Evolutionary conservation across 2,888 invertebrate genomes (phyloP).

Genomic region (Drepanosiphum platanoidis): DNA sequence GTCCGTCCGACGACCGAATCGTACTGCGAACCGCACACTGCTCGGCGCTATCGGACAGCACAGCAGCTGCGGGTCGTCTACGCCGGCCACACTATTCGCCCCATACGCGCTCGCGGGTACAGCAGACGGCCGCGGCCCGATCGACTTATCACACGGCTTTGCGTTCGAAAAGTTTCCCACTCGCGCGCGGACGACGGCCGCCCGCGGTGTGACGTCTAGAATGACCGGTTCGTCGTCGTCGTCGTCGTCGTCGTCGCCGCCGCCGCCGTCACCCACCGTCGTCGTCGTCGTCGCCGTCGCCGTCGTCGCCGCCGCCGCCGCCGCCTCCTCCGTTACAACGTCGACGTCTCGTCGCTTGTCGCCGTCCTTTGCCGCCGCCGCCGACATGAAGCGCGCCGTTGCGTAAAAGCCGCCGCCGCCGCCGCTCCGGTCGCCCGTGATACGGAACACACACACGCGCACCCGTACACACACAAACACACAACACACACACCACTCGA

Average conservation of each 20-base stretch:
- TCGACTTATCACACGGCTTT: neutral
- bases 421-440: neutral
- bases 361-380: constrained; percentile 14
- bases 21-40: neutral
- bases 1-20: neutral
- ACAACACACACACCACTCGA: too few species aligned
- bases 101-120: neutral
- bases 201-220: constrained; percentile 39
- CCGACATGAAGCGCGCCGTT: neutral
- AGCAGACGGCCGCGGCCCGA: neutral
- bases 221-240: constrained; percentile 57
- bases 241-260: neutral
- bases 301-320: neutral
- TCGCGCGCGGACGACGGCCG: constrained; percentile 38
- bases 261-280: neutral
- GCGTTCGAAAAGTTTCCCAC: constrained; percentile 3
- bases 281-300: too few species aligned
- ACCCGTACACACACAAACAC: too few species aligned
- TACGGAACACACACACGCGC: too few species aligned
- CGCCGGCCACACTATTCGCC: neutral
- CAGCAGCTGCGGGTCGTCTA: too few species aligned
- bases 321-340: neutral
- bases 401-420: constrained; percentile 18
- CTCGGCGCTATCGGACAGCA: neutral
- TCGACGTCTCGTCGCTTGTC: neutral